phyloP scores from a whole-genome alignment of 2,797 vertebrate genomes.

The Hylomyscus alleni region DNA sequence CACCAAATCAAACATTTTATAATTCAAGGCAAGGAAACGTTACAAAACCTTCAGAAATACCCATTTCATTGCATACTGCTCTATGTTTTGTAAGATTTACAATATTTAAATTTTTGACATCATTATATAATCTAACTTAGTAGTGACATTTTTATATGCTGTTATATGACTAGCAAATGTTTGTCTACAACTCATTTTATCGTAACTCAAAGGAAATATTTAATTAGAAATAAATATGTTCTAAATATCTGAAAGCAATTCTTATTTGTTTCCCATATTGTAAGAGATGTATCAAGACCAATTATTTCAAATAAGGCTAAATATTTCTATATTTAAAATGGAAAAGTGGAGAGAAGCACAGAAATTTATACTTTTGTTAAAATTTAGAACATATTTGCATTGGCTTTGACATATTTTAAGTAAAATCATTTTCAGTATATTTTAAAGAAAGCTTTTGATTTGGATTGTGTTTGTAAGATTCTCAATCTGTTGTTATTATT shows the following conservation, averaged over 20 bases:
- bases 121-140: slow-evolving; percentile 23
- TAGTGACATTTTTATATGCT: slow-evolving; percentile 50
- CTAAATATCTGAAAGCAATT: slow-evolving; percentile 63
- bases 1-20: slow-evolving; percentile 36
- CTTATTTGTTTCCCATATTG: slow-evolving; percentile 62
- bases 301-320: slow-evolving; percentile 77
- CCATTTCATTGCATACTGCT: not conserved
- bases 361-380: slow-evolving; percentile 82
- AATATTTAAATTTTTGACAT: slow-evolving; percentile 62
- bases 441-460: slow-evolving; percentile 55
- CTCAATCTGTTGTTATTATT: not conserved
- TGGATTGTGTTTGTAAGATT: slow-evolving; percentile 63
- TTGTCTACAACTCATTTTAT: not conserved
- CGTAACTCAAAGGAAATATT: slow-evolving; percentile 30
- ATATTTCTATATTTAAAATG: slow-evolving; percentile 61
- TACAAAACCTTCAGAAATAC: not conserved
- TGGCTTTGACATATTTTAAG: slow-evolving; percentile 55
- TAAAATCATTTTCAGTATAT: slow-evolving; percentile 28
- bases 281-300: slow-evolving; percentile 70
- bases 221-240: slow-evolving; percentile 76
- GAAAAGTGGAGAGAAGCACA: slow-evolving; percentile 69
- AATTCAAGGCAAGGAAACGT: not conserved
- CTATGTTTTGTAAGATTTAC: slow-evolving; percentile 6
- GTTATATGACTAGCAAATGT: not conserved
- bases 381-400: slow-evolving; percentile 43